Conservation (phyloP, 1,140 invertebrate species). For the Drosophila kanapiae region DNA sequence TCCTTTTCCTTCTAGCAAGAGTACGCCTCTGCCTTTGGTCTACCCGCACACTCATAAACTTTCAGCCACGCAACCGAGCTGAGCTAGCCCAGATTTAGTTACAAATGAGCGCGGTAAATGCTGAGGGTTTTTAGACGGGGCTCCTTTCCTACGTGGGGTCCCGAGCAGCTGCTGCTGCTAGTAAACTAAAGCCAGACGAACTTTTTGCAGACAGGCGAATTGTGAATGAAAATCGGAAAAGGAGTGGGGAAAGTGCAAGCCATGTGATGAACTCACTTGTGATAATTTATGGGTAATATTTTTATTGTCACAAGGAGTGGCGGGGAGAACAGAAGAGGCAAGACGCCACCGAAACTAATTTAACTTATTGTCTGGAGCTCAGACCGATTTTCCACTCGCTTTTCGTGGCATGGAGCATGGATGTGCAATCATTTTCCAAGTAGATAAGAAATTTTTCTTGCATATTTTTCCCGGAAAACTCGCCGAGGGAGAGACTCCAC, state of each 20-base stretch:
- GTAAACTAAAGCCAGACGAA: constrained; percentile 50
- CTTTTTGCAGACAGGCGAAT: constrained; percentile 59
- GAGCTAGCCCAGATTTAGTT: constrained; percentile 67
- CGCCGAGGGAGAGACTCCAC: background rate
- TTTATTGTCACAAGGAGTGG: constrained; percentile 55
- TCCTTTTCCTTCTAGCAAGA: background rate
- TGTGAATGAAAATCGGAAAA: constrained; percentile 23
- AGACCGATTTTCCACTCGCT: constrained; percentile 18
- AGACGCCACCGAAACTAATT: constrained; percentile 57
- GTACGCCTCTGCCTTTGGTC: constrained; percentile 20
- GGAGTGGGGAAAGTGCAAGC: constrained; percentile 38
- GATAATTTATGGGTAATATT: constrained; percentile 81
- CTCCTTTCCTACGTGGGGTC: background rate
- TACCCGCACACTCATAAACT: constrained; percentile 58
- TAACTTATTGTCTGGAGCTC: constrained; percentile 55
- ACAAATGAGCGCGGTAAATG: constrained; percentile 57
- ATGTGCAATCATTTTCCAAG: constrained; percentile 45
- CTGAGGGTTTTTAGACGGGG: background rate
- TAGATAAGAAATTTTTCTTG: constrained; percentile 37
- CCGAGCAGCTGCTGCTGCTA: constrained; percentile 35
- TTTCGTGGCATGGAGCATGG: constrained; percentile 14
- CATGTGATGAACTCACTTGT: constrained; percentile 76
- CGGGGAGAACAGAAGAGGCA: constrained; percentile 4
- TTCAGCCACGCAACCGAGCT: constrained; percentile 37
- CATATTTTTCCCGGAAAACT: constrained; percentile 18